phyloP scores from a whole-genome alignment of 2,888 invertebrate species.

The Agonopterix alstromeriana region DNA sequence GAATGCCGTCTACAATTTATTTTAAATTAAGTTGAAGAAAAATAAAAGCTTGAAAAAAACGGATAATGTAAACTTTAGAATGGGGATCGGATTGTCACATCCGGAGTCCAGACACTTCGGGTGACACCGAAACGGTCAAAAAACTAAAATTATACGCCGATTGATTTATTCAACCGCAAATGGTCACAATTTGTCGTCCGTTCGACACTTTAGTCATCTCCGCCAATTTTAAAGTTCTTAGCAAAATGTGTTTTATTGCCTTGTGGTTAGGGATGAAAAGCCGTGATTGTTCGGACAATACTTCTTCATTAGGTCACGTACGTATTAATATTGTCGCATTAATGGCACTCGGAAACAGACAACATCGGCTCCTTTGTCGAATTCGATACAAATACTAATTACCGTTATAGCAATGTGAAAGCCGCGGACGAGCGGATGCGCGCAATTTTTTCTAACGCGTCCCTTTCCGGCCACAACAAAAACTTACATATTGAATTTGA shows the following conservation, averaged over 20 bases:
- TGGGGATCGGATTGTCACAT: constrained; percentile 40
- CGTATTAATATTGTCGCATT: constrained; percentile 40
- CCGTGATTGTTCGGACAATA: constrained; percentile 13
- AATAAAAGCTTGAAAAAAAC: constrained; percentile 30
- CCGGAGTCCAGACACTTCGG: constrained; percentile 31
- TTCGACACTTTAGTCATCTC: constrained; percentile 22
- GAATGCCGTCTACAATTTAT: constrained; percentile 52
- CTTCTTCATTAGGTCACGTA: constrained; percentile 24
- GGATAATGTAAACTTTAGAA: constrained; percentile 26
- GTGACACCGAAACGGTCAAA: constrained; percentile 13
- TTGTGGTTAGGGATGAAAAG: background rate
- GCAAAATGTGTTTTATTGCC: background rate
- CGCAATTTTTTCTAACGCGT: constrained; percentile 69
- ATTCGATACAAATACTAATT: constrained; percentile 46
- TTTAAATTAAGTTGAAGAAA: constrained; percentile 45
- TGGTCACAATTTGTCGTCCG: constrained; percentile 31
- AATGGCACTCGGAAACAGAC: constrained; percentile 22
- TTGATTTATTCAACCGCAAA: constrained; percentile 52
- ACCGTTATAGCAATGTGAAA: constrained; percentile 61
- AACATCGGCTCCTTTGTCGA: constrained; percentile 31
- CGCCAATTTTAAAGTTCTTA: background rate
- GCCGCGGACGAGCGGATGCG: constrained; percentile 51
- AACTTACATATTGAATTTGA: constrained; percentile 55
- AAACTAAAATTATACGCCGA: constrained; percentile 23
- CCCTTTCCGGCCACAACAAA: constrained; percentile 59